These are phyloP conservation scores for Phyllotis vaccarum DNA, from an alignment of 2,797 vertebrate genomes.

Conservation along the genomic window DNA sequence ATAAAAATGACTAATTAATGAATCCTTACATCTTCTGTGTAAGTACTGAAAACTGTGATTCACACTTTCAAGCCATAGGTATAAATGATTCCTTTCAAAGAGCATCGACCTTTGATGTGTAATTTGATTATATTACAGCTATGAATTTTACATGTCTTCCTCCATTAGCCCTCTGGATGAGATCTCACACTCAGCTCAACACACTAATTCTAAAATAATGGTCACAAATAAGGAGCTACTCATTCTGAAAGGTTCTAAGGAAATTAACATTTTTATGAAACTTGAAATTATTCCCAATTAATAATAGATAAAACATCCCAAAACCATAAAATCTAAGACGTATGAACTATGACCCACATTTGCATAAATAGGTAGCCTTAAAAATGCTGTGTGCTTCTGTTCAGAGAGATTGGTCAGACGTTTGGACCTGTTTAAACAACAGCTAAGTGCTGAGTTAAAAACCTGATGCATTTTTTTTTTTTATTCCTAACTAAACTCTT, in stretches of 20 bases:
- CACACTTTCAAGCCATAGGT: neutral
- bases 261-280: neutral
- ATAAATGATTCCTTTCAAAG: neutral
- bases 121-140: neutral
- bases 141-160: neutral
- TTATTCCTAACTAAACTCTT: neutral
- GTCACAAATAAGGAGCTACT: neutral
- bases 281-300: neutral
- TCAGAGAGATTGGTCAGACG: neutral
- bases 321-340: neutral
- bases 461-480: neutral
- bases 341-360: neutral
- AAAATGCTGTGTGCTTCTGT: neutral
- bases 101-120: neutral
- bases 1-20: neutral
- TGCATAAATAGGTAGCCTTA: neutral
- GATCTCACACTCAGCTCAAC: neutral
- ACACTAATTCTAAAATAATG: neutral
- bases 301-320: neutral
- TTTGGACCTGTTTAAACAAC: neutral
- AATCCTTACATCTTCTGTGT: neutral
- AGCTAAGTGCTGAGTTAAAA: neutral
- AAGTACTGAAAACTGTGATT: neutral
- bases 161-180: neutral
- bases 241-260: fast-evolving